Evolutionary conservation across 1,140 invertebrate species (phyloP).

Genomic region (Acromyrmex heyeri): DNA sequence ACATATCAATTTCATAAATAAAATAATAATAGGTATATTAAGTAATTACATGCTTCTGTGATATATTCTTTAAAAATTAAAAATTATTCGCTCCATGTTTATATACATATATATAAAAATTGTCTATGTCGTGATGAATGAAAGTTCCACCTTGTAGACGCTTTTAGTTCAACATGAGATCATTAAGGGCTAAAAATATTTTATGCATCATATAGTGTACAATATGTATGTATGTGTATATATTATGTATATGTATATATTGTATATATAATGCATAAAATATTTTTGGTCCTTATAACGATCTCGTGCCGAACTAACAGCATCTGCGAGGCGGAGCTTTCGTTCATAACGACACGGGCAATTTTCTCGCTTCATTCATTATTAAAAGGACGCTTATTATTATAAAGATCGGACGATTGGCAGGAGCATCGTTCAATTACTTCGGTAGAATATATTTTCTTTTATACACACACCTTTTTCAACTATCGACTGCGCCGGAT

Average conservation of each 20-base stretch:
- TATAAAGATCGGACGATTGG: slow-evolving; percentile 23
- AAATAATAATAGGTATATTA: background rate
- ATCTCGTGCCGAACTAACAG: background rate
- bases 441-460: background rate
- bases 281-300: background rate
- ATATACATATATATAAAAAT: too few species aligned
- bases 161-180: too few species aligned
- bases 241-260: background rate
- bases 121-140: too few species aligned
- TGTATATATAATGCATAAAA: background rate
- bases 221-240: too few species aligned
- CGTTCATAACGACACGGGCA: slow-evolving; percentile 35
- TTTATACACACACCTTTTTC: slow-evolving; percentile 4
- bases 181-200: too few species aligned
- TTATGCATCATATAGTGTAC: too few species aligned
- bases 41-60: background rate
- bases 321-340: background rate
- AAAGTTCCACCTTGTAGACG: too few species aligned
- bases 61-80: slow-evolving; percentile 11
- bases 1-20: background rate
- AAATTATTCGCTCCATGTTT: too few species aligned
- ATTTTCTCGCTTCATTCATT: slow-evolving; percentile 45
- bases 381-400: slow-evolving; percentile 48
- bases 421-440: slow-evolving; percentile 39
- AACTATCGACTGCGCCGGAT: slow-evolving; percentile 28